phyloP scores from a whole-genome alignment of 2,797 vertebrate species.

The Trachurus trachurus region DNA sequence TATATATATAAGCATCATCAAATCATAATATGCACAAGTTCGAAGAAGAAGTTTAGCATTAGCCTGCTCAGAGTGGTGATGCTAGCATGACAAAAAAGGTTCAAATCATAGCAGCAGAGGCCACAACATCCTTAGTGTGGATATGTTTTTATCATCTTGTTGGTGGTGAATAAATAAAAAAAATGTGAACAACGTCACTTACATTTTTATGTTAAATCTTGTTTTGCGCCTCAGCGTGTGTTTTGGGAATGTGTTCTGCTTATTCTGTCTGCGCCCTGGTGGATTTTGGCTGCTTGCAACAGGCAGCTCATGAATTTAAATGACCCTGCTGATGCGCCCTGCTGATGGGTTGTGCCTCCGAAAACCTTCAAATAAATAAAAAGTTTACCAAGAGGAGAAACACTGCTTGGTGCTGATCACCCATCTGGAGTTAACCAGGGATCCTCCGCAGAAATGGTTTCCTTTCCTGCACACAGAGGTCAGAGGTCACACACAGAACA shows the following conservation, averaged over 20 bases:
- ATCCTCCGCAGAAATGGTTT: conserved; percentile 96
- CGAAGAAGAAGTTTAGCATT: too few relatives aligned
- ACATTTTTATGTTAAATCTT: neutral
- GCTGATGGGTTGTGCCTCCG: neutral
- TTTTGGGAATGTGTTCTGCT: neutral
- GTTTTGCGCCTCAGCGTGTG: neutral
- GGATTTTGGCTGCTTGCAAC: neutral
- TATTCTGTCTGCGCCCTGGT: neutral
- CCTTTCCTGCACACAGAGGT: conserved; percentile 86
- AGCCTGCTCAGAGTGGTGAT: neutral
- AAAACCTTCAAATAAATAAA: conserved; percentile 2
- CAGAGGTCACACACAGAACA: conserved; percentile 45
- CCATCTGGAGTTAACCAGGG: conserved; percentile 95
- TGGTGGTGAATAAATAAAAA: conserved; percentile 18
- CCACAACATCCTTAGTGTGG: neutral
- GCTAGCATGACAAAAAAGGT: neutral
- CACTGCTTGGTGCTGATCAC: conserved; percentile 97
- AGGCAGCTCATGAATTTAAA: neutral
- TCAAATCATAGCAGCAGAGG: neutral
- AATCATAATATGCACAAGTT: too few relatives aligned
- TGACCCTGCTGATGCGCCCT: neutral
- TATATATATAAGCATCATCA: too few relatives aligned
- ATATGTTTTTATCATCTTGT: neutral
- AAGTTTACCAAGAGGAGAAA: conserved; percentile 94
- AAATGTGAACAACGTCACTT: neutral